Evolutionary conservation across 2,797 vertebrate genomes (phyloP), one percentile per base, ranked within the genome.

Genomic region (Rhynchotus rufescens): DNA sequence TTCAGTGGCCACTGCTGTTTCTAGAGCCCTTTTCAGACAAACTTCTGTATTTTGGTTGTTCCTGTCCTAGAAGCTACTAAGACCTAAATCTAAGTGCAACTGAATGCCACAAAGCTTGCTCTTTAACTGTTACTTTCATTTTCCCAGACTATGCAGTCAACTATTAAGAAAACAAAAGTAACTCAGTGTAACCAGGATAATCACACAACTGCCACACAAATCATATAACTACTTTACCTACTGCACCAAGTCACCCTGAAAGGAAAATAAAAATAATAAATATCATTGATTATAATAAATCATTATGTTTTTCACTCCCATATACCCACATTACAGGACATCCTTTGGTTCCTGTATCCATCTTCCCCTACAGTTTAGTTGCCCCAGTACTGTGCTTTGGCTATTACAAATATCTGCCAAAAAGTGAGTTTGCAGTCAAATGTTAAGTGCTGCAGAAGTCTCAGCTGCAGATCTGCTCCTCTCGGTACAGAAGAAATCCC

Each of bases 1-100:
- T 74, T 68, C 84, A 84, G 78, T 68, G 90, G 47, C 49, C 60
- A 68, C 88, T 59, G 38, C 40, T 45, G 66, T 74, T 95, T 85
- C 67, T 84, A 83, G 40, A 82, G 13, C 26, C 21, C 36, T 34
- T 90, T 44, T 57, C 73, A 61, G 89, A 54, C 19, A 28, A 14
- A 66, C 6, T 4, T 42, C 68, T 42, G 57, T 6, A 2, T 45
- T 49, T 12, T 23, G 13, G 82, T 80, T 73, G 21, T 14, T 21
- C 28, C 74, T 54, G 28, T 89, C 34, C 28, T 36, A 9, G 7
- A 36, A 36, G 7, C 36, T 36, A 36, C 45, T 47, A 42, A 42
- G 40, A 42, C 12, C 40, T 42, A 42, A 42, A 42, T 42, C 71
- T 15, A 38, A 84, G 76, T 22, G 28, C 8, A 54, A 80, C 65